Evolutionary conservation across 2,797 vertebrate genomes (phyloP).

Genomic region (Petrocephalus sullivani): DNA sequence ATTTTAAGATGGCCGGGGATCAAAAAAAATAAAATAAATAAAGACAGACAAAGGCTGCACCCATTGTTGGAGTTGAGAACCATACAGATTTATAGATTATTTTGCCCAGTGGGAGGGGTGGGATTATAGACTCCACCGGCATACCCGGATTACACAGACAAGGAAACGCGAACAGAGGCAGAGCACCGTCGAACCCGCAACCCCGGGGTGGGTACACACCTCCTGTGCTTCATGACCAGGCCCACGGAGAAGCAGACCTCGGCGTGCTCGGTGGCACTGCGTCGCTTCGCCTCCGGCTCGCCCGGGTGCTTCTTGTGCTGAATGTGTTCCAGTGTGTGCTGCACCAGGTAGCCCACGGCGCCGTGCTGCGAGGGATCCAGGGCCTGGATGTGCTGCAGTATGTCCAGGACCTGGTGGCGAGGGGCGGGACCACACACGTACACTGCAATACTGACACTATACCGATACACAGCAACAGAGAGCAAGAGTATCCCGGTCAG

Average conservation of each 20-base stretch:
- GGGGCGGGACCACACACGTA: background rate
- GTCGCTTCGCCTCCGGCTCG: constrained; percentile 79
- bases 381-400: constrained; percentile 93
- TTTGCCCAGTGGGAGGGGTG: background rate
- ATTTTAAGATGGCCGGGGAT: background rate
- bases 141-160: background rate
- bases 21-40: background rate
- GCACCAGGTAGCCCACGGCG: constrained; percentile 89
- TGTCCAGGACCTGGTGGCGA: constrained; percentile 80
- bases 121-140: background rate
- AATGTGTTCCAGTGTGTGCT: constrained; percentile 94
- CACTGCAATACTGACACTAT: background rate
- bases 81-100: background rate
- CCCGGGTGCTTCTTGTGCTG: constrained; percentile 85
- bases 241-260: constrained; percentile 86
- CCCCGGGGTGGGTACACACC: constrained; percentile 55
- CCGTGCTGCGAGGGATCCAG: constrained; percentile 92
- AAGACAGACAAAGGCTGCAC: background rate
- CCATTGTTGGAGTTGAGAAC: background rate
- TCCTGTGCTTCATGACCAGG: constrained; percentile 94
- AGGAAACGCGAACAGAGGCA: background rate
- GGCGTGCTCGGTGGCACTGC: constrained; percentile 75
- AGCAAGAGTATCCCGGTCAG: background rate
- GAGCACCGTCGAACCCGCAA: background rate
- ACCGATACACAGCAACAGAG: background rate